Evolutionary conservation across 2,888 invertebrate genomes (phyloP).

Genomic region (Meliscaeva auricollis): DNA sequence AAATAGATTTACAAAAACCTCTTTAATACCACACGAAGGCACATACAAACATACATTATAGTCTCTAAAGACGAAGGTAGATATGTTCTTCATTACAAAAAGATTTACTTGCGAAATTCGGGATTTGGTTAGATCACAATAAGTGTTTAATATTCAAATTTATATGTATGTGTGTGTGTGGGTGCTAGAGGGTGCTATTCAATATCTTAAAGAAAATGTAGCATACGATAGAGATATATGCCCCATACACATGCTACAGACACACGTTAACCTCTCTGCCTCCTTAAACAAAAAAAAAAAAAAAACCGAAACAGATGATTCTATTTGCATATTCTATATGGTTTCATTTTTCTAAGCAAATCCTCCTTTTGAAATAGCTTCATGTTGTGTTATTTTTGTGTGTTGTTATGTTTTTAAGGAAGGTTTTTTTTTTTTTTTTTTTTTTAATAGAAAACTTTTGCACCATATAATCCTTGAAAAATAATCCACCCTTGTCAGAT

Average conservation of each 20-base stretch:
- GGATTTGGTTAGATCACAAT: conserved; percentile 39
- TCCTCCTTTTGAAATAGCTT: conserved; percentile 20
- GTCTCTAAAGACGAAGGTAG: background rate
- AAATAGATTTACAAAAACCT: conserved; percentile 34
- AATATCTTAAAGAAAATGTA: conserved; percentile 10
- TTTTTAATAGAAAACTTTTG: conserved; percentile 35
- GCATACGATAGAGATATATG: background rate
- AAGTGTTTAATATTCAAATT: conserved; percentile 50
- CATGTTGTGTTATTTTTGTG: background rate
- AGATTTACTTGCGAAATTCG: conserved; percentile 31
- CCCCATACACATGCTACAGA: background rate
- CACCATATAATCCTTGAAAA: conserved; percentile 42
- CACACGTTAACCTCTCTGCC: background rate
- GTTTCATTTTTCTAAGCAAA: conserved; percentile 40
- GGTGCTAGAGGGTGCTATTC: background rate
- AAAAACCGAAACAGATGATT: conserved; percentile 25
- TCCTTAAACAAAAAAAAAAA: background rate
- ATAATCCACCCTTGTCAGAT: conserved; percentile 48
- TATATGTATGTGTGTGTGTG: conserved; percentile 8
- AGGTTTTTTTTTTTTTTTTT: background rate
- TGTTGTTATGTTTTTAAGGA: background rate
- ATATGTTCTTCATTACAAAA: conserved; percentile 32
- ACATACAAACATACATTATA: background rate
- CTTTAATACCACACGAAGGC: conserved; percentile 18
- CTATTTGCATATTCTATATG: conserved; percentile 42